Evolutionary conservation across 2,888 invertebrate species (phyloP), one percentile per base, ranked within the genome.

Genomic region (Troides aeacus): DNA sequence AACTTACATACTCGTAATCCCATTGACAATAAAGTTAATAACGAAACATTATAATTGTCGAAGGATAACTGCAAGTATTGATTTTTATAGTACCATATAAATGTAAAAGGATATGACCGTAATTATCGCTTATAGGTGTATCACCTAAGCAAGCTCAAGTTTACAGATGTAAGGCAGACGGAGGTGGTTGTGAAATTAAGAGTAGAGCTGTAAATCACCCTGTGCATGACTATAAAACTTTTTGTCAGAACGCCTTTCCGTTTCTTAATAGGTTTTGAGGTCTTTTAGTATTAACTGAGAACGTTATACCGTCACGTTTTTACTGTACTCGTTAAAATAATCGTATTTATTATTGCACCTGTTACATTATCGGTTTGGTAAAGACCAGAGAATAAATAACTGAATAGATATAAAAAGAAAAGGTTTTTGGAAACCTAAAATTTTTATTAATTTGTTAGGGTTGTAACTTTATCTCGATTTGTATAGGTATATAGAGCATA

Each of bases 171-270:
- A 62, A 58, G 62, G 53, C 62, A 59, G 66, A 59, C 62, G 62
- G 50, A 66, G 69, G 66, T 66, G 83, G 76, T 85, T 84, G 83
- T 87, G 84, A 88, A 88, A 89, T 88, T 84, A 80, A 81, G 83
- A 73, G 75, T 72, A 75, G 65, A 66, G 69, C 18, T 53, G 79
- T 90, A 90, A 90, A 90, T 90, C 90, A 90, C 80, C 77, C 75
- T 74, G 79, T 77, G 73, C 77, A 62, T 70, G 79, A 77, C 85
- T 81, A 85, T 88, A 86, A 89, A 88, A 86, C 83, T 89, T 88
- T 89, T 88, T 89, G 88, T 88, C 84, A 80, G 75, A 74, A 73
- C 72, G 73, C 77, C 76, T 74, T 73, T 75, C 73, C 78, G 77
- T 76, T 73, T 72, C 71, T 73, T 78, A 75, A 78, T 75, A 73